Conservation (phyloP, 2,888 invertebrate species). For the Dryococelus australis region DNA sequence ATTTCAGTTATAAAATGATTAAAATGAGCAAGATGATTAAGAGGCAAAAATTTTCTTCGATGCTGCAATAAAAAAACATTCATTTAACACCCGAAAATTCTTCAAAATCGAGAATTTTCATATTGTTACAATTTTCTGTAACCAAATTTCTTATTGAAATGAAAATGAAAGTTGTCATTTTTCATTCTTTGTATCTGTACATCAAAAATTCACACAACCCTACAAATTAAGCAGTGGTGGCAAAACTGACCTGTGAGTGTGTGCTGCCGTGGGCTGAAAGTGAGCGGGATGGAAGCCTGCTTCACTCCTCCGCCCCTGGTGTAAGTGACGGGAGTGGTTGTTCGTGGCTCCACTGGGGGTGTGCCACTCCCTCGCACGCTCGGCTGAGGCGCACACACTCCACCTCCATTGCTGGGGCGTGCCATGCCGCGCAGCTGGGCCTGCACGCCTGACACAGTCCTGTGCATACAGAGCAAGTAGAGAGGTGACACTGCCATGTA, state of each 20-base stretch:
- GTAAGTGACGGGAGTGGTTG: constrained; percentile 56
- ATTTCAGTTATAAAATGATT: no score
- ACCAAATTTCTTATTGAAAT: no score
- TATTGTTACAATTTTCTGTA: no score
- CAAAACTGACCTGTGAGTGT: neutral
- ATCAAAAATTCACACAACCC: no score
- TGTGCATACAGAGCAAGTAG: constrained; percentile 30
- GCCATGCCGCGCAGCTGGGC: constrained; percentile 47
- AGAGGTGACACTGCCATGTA: neutral
- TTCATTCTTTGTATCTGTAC: no score
- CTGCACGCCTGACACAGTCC: constrained; percentile 49
- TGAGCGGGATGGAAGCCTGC: constrained; percentile 29
- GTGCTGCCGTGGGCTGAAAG: constrained; percentile 31
- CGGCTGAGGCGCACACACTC: neutral
- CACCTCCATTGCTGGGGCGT: constrained; percentile 24
- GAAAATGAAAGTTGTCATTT: no score
- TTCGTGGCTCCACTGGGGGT: constrained; percentile 36
- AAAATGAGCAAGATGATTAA: no score
- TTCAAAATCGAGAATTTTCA: no score
- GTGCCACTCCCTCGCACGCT: constrained; percentile 25
- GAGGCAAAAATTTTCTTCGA: no score
- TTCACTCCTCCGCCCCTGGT: constrained; percentile 45
- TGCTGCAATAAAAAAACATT: no score
- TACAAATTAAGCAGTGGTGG: no score
- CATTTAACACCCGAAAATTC: no score